Evolutionary conservation across 1,140 invertebrate genomes (phyloP).

Genomic region (Gryllus bimaculatus): DNA sequence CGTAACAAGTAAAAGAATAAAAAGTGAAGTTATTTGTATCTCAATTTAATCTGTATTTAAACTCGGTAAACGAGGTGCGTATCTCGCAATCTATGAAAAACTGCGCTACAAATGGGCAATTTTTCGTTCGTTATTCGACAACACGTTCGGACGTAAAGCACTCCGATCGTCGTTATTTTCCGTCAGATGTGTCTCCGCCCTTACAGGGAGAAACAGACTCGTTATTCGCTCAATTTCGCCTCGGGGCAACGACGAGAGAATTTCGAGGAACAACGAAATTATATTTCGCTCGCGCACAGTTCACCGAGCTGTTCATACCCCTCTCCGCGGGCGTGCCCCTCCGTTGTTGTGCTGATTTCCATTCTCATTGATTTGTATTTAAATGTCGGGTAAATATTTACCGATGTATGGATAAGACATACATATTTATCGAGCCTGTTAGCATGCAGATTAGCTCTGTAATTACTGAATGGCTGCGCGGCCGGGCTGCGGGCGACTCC

Average conservation of each 20-base stretch:
- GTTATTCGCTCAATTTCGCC: not conserved
- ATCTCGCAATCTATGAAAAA: no score
- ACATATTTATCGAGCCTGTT: constrained; percentile 4
- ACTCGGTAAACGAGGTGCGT: no score
- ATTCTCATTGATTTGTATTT: constrained; percentile 2
- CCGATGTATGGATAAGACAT: constrained; percentile 4
- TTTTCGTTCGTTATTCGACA: no score
- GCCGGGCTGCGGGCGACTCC: not conserved
- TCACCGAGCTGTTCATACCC: no score
- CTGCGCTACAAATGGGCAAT: no score
- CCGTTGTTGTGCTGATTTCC: not conserved
- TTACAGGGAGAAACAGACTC: not conserved
- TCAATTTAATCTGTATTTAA: no score
- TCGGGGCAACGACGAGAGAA: not conserved
- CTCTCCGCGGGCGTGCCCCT: not conserved
- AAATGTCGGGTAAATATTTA: constrained; percentile 1
- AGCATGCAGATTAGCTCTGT: not conserved
- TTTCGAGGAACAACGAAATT: not conserved
- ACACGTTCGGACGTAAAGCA: no score
- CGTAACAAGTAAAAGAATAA: no score
- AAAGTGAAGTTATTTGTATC: no score
- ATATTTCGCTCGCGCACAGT: not conserved
- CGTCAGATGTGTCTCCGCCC: not conserved
- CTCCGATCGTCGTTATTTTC: not conserved
- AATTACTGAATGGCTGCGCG: not conserved